These are phyloP conservation scores for Cotesia typhae DNA, from an alignment of 1,140 invertebrate genomes.

Conservation along the genomic window DNA sequence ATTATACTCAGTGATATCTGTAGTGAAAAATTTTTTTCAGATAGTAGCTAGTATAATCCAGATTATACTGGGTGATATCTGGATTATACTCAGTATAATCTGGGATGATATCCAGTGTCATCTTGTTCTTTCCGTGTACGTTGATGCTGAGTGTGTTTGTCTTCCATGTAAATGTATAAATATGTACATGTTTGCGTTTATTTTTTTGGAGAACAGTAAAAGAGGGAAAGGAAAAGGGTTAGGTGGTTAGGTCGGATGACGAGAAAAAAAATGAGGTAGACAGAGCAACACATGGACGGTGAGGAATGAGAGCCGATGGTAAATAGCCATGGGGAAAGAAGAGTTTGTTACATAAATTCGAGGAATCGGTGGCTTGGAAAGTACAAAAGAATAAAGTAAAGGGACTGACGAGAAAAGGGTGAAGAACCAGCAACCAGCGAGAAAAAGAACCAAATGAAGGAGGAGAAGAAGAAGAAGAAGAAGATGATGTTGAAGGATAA, in stretches of 20 bases:
- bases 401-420: constrained; percentile 15
- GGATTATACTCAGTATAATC: no score
- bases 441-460: constrained; percentile 2
- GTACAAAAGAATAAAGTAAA: constrained; percentile 26
- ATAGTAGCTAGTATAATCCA: no score
- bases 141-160: no score
- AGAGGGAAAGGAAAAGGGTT: background rate
- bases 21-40: no score
- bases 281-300: constrained; percentile 16
- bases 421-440: background rate
- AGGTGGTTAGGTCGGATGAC: background rate
- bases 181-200: no score
- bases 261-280: constrained; percentile 11
- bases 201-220: no score
- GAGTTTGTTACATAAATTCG: constrained; percentile 51
- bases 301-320: no score
- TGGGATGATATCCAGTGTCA: no score
- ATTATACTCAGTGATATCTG: no score
- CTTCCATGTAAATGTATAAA: no score
- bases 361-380: constrained; percentile 44
- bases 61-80: no score
- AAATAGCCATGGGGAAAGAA: constrained; percentile 37
- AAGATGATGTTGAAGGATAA: constrained; percentile 17
- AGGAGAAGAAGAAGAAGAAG: constrained; percentile 29
- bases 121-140: no score